Conservation (phyloP, 2,113 vertebrate species). For the Pipra filicauda region DNA sequence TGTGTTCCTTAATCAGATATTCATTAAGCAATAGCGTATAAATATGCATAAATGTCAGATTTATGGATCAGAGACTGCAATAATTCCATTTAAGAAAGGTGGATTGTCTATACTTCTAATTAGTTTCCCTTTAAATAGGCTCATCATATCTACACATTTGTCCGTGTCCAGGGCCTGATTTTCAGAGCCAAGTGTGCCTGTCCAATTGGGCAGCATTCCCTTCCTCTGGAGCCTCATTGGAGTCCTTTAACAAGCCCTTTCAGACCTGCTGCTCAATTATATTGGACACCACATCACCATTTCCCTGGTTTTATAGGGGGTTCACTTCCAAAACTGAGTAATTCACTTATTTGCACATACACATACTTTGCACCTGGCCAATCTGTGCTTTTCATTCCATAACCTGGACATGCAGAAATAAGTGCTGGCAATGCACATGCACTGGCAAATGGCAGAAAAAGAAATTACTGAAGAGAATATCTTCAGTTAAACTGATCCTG, state of each 20-base stretch:
- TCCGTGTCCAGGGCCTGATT: not conserved
- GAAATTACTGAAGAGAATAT: not conserved
- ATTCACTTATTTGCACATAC: not conserved
- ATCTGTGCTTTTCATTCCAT: not conserved
- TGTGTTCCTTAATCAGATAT: conserved; percentile 74
- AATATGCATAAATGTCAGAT: conserved; percentile 74
- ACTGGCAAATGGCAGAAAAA: not conserved
- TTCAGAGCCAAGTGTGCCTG: not conserved
- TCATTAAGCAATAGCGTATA: conserved; percentile 70
- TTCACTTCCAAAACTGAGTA: not conserved
- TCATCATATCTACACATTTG: not conserved
- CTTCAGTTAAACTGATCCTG: not conserved
- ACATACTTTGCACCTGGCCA: not conserved
- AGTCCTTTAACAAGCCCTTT: not conserved
- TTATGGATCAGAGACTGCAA: conserved; percentile 62
- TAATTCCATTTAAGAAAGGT: conserved; percentile 63
- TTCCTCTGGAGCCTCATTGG: not conserved
- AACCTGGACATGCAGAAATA: not conserved
- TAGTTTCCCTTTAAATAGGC: conserved; percentile 18
- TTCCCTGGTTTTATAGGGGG: not conserved
- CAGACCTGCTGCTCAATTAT: not conserved
- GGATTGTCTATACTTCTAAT: conserved; percentile 48
- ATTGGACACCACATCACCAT: not conserved
- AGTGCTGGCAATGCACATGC: not conserved
- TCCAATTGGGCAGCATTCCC: not conserved